phyloP scores from a whole-genome alignment of 2,113 vertebrate species.

The Mellivora capensis region DNA sequence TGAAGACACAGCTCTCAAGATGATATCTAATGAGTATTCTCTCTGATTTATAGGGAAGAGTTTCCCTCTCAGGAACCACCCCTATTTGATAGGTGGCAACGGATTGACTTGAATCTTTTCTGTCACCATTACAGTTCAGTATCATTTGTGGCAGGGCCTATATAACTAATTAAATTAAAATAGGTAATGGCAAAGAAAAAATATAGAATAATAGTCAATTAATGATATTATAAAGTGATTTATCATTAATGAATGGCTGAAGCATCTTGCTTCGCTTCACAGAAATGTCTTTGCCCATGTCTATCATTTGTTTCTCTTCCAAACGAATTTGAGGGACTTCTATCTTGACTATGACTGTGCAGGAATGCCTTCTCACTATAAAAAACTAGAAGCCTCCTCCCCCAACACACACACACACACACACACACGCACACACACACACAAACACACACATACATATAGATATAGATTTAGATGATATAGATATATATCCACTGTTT shows the following conservation, averaged over 20 bases:
- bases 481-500: neutral
- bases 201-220: neutral
- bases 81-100: neutral
- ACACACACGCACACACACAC: too few relatives aligned
- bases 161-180: neutral
- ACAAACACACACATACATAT: too few relatives aligned
- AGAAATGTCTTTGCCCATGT: neutral
- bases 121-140: neutral
- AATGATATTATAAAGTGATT: neutral
- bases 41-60: neutral
- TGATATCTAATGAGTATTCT: rapidly evolving
- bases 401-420: too few relatives aligned
- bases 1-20: neutral
- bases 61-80: neutral
- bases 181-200: neutral
- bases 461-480: neutral
- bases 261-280: neutral
- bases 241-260: neutral
- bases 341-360: neutral
- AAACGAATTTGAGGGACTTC: neutral
- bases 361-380: neutral
- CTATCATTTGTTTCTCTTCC: neutral
- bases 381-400: neutral
- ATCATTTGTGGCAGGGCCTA: neutral
- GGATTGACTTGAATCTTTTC: neutral